Evolutionary conservation across 1,140 invertebrate genomes (phyloP), one percentile per base, ranked within the genome.

Genomic region (Lepeophtheirus salmonis): DNA sequence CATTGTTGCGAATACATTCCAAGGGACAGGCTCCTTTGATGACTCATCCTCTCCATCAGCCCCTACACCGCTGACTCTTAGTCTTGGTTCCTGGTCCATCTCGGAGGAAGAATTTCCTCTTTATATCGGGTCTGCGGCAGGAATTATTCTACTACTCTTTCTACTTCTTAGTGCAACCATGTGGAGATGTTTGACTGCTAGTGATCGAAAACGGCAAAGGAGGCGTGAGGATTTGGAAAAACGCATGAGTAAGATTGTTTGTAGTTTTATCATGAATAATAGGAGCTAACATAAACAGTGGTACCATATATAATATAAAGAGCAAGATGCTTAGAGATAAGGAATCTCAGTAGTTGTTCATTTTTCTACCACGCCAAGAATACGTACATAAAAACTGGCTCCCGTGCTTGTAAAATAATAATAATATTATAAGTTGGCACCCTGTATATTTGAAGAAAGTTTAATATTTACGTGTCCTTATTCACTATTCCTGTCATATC

Each of bases 31-130:
- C n/a, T 41, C 30, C 30, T 41, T 41, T n/a, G 30, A 41, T 6
- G n/a, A n/a, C n/a, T 10, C 6, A 6, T 41, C 55, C 25, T 16
- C 23, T 16, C n/a, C 50, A 10, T 23, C 55, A 14, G n/a, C 55
- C n/a, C 17, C 21, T 26, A 21, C 55, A 14, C 55, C 55, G 13
- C 55, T 57, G 3, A 57, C 55, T 13, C 26, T 57, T 17, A 57
- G 55, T 48, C 26, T 57, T 14, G 55, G 55, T n/a, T 20, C 55
- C 2, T 57, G 55, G 55, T 25, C 21, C 21, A 57, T 57, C n/a
- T 10, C 55, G 12, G 55, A 57, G 22, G 55, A 57, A 17, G 55
- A 57, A 14, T 30, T 57, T n/a, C 55, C 55, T 23, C 21, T 57
- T 30, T 57, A 57, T 18, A 25, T 57, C 6, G 55, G 55, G 1